These are phyloP conservation scores for Ectemnius continuus DNA, from an alignment of 2,888 invertebrate genomes.

Conservation along the genomic window DNA sequence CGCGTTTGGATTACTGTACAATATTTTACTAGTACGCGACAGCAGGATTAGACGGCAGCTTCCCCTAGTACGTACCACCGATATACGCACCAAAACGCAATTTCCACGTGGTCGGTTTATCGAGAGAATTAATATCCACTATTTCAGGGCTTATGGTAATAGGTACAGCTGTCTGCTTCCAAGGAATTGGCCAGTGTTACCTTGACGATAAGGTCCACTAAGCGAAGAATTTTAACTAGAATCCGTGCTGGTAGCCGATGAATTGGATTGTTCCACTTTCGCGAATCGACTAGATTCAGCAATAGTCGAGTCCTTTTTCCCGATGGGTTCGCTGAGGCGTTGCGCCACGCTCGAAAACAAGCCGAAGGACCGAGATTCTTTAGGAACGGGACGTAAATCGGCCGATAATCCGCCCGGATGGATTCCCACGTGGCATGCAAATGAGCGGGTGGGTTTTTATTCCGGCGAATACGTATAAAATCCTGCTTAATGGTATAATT, in stretches of 20 bases:
- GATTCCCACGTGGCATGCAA: slow-evolving; percentile 68
- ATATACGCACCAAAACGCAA: background rate
- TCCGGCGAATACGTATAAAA: slow-evolving; percentile 62
- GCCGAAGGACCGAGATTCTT: slow-evolving; percentile 40
- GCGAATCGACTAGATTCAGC: slow-evolving; percentile 9
- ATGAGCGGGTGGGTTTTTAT: slow-evolving; percentile 61
- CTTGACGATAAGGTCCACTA: too few species aligned
- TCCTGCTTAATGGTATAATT: slow-evolving; percentile 72
- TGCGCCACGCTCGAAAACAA: slow-evolving; percentile 11
- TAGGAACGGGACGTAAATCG: slow-evolving; percentile 66
- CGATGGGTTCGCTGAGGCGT: background rate
- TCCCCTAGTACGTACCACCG: too few species aligned
- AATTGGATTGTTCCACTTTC: slow-evolving; percentile 15
- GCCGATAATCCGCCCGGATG: slow-evolving; percentile 62
- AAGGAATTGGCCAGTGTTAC: background rate
- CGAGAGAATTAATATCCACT: slow-evolving; percentile 12
- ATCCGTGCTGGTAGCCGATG: too few species aligned
- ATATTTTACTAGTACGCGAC: too few species aligned
- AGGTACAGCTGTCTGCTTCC: slow-evolving; percentile 1
- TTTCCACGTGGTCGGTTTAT: background rate
- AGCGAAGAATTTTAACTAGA: too few species aligned
- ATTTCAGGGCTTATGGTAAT: slow-evolving; percentile 10
- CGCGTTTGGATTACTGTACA: slow-evolving; percentile 3
- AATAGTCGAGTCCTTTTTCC: too few species aligned
- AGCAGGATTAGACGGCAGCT: too few species aligned